Percentiles rank a stretch among this genome's conserved stretches.
phyloP scores from a whole-genome alignment of 1,140 invertebrate genomes.

The Sitophilus oryzae region DNA sequence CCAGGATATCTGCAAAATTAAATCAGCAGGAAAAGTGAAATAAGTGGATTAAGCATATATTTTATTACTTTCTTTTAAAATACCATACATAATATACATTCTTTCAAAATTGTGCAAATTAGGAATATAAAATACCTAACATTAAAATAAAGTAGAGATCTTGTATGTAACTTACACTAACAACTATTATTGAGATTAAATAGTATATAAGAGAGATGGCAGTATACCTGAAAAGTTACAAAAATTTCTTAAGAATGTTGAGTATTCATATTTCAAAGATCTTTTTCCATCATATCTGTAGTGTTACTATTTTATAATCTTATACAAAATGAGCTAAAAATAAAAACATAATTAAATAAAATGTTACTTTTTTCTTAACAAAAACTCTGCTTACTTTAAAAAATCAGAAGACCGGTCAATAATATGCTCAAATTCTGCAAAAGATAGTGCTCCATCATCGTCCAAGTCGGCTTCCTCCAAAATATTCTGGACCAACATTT shows the following conservation, averaged over 20 bases:
- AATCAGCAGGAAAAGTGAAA: constrained; percentile 8
- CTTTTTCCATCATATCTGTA: background rate
- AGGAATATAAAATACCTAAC: no score
- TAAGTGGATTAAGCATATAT: no score
- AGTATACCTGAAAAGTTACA: no score
- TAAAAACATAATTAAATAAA: background rate
- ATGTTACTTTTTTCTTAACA: background rate
- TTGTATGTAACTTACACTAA: no score
- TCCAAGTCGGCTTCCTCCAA: constrained; percentile 87
- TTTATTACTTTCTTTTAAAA: no score
- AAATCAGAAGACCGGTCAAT: constrained; percentile 91
- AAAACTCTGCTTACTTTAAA: constrained; percentile 56
- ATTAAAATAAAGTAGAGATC: no score
- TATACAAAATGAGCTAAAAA: constrained; percentile 34
- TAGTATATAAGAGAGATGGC: no score
- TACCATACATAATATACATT: no score
- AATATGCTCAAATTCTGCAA: constrained; percentile 92
- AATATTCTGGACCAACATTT: constrained; percentile 68
- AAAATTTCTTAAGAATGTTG: no score
- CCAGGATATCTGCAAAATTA: constrained; percentile 67
- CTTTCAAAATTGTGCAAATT: no score
- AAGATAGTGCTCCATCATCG: constrained; percentile 85
- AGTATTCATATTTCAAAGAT: background rate
- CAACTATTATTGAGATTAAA: no score
- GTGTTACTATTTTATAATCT: constrained; percentile 23